These are phyloP conservation scores for Malacoctenus gilli DNA, from an alignment of 2,797 vertebrate genomes.

Conservation along the genomic window DNA sequence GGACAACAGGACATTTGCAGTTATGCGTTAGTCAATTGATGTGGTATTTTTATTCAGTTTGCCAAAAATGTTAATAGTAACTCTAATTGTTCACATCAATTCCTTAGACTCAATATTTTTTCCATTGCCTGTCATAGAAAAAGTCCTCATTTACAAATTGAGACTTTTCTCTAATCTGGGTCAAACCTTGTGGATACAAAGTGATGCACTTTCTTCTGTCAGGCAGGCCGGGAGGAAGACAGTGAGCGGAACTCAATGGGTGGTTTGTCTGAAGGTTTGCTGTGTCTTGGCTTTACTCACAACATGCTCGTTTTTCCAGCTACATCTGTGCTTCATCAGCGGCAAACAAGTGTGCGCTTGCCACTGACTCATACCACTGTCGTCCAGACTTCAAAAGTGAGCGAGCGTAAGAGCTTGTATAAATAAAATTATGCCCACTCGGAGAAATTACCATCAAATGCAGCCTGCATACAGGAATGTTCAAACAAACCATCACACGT, in stretches of 20 bases:
- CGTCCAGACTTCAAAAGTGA: slow-evolving; percentile 23
- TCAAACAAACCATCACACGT: not conserved
- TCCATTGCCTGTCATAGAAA: slow-evolving; percentile 1
- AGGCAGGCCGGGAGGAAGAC: slow-evolving; percentile 2
- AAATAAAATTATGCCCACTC: slow-evolving; percentile 11
- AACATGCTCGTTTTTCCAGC: slow-evolving; percentile 25
- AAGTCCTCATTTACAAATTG: slow-evolving; percentile 3
- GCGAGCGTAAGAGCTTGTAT: slow-evolving; percentile 6
- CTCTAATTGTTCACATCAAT: too few relatives aligned
- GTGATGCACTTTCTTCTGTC: slow-evolving; percentile 10
- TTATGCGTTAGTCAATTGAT: too few relatives aligned
- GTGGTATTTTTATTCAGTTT: too few relatives aligned
- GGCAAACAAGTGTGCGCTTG: slow-evolving; percentile 48
- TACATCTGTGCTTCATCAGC: slow-evolving; percentile 60
- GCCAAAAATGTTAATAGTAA: too few relatives aligned
- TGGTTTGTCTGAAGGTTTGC: slow-evolving; percentile 50
- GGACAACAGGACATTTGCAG: too few relatives aligned
- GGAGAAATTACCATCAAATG: slow-evolving; percentile 6
- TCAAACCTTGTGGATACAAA: slow-evolving; percentile 20
- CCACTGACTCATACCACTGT: slow-evolving; percentile 32
- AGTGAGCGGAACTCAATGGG: slow-evolving; percentile 28
- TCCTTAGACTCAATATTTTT: too few relatives aligned
- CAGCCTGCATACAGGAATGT: slow-evolving; percentile 3
- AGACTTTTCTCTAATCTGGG: slow-evolving; percentile 16
- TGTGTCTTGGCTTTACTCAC: slow-evolving; percentile 37